Conservation (phyloP, 2,113 vertebrate genomes). For the Campylomormyrus numenius region DNA sequence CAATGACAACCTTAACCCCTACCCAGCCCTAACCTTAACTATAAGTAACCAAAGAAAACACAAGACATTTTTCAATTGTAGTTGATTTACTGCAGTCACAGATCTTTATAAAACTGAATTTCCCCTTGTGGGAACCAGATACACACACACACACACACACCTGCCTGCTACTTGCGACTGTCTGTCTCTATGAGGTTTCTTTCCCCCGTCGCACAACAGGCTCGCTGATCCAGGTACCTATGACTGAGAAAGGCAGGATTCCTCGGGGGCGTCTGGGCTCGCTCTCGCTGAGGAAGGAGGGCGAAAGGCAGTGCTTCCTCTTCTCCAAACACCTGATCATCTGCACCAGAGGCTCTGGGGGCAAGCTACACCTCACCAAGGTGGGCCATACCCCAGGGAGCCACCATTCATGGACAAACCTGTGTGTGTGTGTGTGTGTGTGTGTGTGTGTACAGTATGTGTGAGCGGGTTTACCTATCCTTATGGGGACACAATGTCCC, state of each 20-base stretch:
- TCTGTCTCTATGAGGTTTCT: background rate
- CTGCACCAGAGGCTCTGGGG: conserved; percentile 87
- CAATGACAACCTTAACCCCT: too few relatives aligned
- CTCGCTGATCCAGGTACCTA: conserved; percentile 91
- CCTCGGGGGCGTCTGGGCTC: conserved; percentile 88
- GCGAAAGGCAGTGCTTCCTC: conserved; percentile 92
- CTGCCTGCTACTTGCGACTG: background rate
- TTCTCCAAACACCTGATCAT: conserved; percentile 97
- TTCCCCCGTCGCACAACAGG: conserved; percentile 43
- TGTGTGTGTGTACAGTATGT: too few relatives aligned
- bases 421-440: too few relatives aligned
- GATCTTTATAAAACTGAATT: too few relatives aligned
- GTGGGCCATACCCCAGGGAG: conserved; percentile 44
- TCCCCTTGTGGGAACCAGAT: too few relatives aligned
- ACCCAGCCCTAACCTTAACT: too few relatives aligned
- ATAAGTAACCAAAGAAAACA: too few relatives aligned
- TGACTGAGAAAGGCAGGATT: conserved; percentile 93
- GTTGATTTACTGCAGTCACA: too few relatives aligned
- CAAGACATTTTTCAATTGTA: too few relatives aligned
- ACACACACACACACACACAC: background rate
- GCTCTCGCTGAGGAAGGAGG: conserved; percentile 85
- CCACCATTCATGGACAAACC: background rate
- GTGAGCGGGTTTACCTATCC: too few relatives aligned
- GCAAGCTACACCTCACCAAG: conserved; percentile 94
- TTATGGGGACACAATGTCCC: too few relatives aligned